Evolutionary conservation across 2,113 vertebrate genomes (phyloP).

Genomic region (Scomber scombrus): DNA sequence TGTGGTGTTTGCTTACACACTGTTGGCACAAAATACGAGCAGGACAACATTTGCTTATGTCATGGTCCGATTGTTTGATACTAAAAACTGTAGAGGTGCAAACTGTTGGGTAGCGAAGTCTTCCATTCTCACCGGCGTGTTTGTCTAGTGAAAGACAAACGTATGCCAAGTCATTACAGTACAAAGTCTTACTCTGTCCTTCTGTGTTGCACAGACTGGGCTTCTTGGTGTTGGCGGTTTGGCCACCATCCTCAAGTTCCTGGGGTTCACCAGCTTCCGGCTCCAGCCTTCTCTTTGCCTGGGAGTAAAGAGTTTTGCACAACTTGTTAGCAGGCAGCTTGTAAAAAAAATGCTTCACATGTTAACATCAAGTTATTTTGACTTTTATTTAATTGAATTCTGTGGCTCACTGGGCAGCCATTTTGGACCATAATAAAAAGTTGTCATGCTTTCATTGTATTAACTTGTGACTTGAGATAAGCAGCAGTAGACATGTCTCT

Average conservation of each 20-base stretch:
- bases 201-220: constrained; percentile 59
- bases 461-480: not conserved
- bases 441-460: not conserved
- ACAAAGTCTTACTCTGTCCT: constrained; percentile 86
- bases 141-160: not conserved
- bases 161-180: not conserved
- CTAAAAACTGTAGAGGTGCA: not conserved
- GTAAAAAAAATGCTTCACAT: not conserved
- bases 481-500: not conserved
- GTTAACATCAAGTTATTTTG: not conserved
- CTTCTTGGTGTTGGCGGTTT: constrained; percentile 87
- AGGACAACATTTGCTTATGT: not conserved
- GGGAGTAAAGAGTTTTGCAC: not conserved
- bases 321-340: not conserved
- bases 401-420: not conserved
- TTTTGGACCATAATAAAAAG: not conserved
- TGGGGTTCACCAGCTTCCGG: constrained; percentile 88
- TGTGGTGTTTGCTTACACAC: too few relatives aligned
- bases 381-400: not conserved
- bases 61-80: not conserved
- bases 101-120: not conserved
- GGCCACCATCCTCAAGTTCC: constrained; percentile 88
- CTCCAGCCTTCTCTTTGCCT: constrained; percentile 92
- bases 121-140: not conserved
- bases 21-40: too few relatives aligned